Evolutionary conservation across 2,113 vertebrate species (phyloP), one percentile per base, ranked within the genome.

Genomic region (Camarhynchus parvulus): DNA sequence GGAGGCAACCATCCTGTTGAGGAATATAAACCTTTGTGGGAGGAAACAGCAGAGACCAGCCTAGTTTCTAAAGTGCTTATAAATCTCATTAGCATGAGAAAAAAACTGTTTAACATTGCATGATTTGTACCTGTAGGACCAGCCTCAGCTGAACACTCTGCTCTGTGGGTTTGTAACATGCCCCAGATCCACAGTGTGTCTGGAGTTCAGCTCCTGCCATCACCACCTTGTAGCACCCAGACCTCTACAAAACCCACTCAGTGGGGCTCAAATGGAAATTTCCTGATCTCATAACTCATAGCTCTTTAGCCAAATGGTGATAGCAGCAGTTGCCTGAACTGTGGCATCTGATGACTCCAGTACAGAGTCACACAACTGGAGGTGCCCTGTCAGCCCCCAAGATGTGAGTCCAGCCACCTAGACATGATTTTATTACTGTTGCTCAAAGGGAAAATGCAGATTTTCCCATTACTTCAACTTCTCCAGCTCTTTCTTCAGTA

Each of bases 11-110:
- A 24, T 83, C 35, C 50, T 77, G 10, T 27, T 83, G 87, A 75
- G 92, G 85, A 90, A 42, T n/a, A 68, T 23, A 81, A 94, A 89
- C 41, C 23, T 86, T 90, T 49, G 19, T 94, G n/a, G 33, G 39
- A 91, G n/a, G 74, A 90, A 90, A 46, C 23, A 79, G 39, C 49
- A 83, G 81, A 44, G 21, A 82, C 28, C 4, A 90, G 44, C 23
- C 18, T 80, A 31, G n/a, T 88, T 88, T 86, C 75, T 67, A 35
- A 74, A 87, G 46, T 47, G 24, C 17, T 39, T 77, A 28, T 69
- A 77, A 90, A 80, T 23, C 47, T 35, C 17, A n/a, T 59, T 37
- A 59, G 5, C 7, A n/a, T 24, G 11, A 58, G 28, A 37, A 79
- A 83, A 89, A 61, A 21, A 0, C 17, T 56, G 39, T 82, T 76